Evolutionary conservation across 2,797 vertebrate species (phyloP), one percentile per base, ranked within the genome.

Genomic region (Sphaeramia orbicularis): DNA sequence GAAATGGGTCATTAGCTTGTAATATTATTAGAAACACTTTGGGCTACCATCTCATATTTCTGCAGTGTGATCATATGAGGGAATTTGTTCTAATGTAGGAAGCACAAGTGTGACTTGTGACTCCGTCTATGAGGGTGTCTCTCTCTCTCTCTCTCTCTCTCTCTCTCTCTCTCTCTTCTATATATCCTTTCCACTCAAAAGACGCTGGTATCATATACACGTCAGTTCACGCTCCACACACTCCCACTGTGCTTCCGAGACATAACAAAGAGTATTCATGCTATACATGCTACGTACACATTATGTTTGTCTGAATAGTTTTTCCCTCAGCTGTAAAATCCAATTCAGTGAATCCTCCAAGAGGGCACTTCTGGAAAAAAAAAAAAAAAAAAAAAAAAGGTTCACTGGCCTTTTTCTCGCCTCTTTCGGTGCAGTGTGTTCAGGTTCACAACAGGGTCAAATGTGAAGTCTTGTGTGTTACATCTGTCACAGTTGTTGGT

Each of bases 21-120:
- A 82, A 86, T 91, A 90, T 90, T 90, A 89, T 90, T 90, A 89
- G 88, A 81, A 88, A 81, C 86, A 87, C 88, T 91, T 78, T 80
- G 60, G 85, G 89, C 78, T 30, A 80, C 74, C 58, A 50, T 65
- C 75, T 86, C 85, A 88, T 90, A 82, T 86, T 82, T 88, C 78
- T 71, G 71, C 69, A 59, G 80, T 7, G 71, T 18, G 78, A 86
- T 89, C 86, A 88, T 74, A 83, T 70, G 75, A 81, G 62, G 63
- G 72, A 21, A 68, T 83, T 65, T 70, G 65, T 73, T 77, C 51
- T 9, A 52, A 85, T 27, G 66, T 38, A 0, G 12, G n/a, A 27
- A 79, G 70, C 78, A 82, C 75, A 81, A 86, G 75, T 74, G 76
- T 37, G 81, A 85, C 88, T 86, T 85, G 88, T 86, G 89, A 84